Base-by-base conservation (phyloP, 2,113 vertebrate genomes). In the Poecile atricapillus region DNA sequence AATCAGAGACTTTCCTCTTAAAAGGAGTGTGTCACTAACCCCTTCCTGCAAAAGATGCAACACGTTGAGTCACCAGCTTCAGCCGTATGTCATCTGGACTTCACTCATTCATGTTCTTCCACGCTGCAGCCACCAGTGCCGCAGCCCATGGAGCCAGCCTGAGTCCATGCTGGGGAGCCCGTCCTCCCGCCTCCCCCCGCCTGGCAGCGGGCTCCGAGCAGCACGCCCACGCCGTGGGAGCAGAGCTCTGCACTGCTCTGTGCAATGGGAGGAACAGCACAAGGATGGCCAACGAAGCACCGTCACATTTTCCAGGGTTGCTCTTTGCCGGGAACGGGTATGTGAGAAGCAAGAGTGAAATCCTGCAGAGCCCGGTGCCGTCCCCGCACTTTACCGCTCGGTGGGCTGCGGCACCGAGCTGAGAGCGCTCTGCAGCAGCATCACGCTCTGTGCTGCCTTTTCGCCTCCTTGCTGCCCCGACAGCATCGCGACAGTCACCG, bases 121-220 rank as follows among this genome's bases (percentile, higher is more conserved):
- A 21, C 2, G 49, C 59, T 20, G 28, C 33, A 52, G 82, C 46
- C 52, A 2, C 5, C 24, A 4, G 49, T 1, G 27, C 15, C 13
- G 10, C 23, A 39, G 11, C 9, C 35, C 11, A 1, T 1, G 39
- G 30, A 37, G 41, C 25, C 15, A 2, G 16, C 28, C 43, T 12
- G 39, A 39, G 64, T 25, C 31, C 1, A 0, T 0, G 31, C 46
- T 0, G 37, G 41, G 27, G 19, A 30, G 30, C 37, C 13, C 2
- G 1, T 23, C 0, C 37, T 33, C 27, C 6, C 1, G 25, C 56
- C 19, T 23, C 18, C 24, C 20, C 15, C 14, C 1, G 21, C 58
- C 69, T 3, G 3, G 18, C 85, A 52, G 71, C 4, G 0, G 15
- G 49, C 63, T 75, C 31, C 4, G 5, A 59, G 47, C 79, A 68